Conservation (phyloP, 1,140 invertebrate species). For the Sinella curviseta region DNA sequence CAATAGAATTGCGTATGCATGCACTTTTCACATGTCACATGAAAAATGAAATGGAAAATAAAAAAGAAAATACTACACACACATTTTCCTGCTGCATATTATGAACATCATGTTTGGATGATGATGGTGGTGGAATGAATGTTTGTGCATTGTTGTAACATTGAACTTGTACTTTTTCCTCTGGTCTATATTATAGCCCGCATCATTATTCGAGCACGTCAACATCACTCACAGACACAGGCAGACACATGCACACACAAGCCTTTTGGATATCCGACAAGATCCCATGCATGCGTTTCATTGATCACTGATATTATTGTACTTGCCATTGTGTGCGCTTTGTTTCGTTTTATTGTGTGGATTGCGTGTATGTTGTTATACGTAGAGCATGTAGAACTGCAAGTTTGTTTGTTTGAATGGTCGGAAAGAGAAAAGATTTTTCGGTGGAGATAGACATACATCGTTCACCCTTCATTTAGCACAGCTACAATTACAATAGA, state of each 20-base stretch:
- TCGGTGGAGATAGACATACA: not conserved
- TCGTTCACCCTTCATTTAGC: not conserved
- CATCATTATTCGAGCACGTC: too few relatives aligned
- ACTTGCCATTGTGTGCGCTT: too few relatives aligned
- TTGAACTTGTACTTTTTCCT: not conserved
- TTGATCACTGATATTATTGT: not conserved
- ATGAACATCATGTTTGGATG: not conserved
- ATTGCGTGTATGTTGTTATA: too few relatives aligned
- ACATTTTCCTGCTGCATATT: not conserved
- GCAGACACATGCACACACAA: too few relatives aligned
- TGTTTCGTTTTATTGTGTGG: too few relatives aligned
- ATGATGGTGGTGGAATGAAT: not conserved
- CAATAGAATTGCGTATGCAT: not conserved
- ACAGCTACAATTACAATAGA: not conserved
- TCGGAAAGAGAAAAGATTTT: too few relatives aligned
- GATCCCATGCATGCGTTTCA: not conserved
- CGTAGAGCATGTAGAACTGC: too few relatives aligned
- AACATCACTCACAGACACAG: too few relatives aligned
- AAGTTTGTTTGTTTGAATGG: too few relatives aligned
- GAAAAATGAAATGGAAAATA: not conserved
- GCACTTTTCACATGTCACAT: too few relatives aligned
- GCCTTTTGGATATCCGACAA: not conserved
- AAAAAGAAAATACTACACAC: not conserved
- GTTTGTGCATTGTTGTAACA: not conserved
- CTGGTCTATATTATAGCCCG: too few relatives aligned